Conservation (phyloP, 2,113 vertebrate genomes). For the Halcyon senegalensis region DNA sequence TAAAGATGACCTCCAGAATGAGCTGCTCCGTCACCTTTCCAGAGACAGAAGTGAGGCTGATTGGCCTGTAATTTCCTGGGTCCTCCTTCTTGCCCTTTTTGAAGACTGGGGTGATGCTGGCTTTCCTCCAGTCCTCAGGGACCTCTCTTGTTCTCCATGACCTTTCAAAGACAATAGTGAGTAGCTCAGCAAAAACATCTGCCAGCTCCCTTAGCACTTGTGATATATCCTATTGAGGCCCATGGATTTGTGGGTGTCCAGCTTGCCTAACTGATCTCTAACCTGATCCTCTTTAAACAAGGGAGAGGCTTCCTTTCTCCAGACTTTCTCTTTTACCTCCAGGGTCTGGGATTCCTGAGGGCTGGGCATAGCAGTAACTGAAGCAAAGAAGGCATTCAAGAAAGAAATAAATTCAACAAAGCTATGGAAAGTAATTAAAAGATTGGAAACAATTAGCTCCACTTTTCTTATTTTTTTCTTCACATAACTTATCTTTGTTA, state of each 20-base stretch:
- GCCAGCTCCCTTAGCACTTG: not conserved
- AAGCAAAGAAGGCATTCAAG: not conserved
- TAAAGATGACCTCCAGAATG: too few species aligned
- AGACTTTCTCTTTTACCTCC: not conserved
- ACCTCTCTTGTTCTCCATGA: not conserved
- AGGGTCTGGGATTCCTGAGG: not conserved
- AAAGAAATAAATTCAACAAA: not conserved
- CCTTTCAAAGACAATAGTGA: not conserved
- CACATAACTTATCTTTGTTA: not conserved
- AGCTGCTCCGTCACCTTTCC: too few species aligned
- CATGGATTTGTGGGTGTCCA: not conserved
- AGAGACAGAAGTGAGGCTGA: too few species aligned
- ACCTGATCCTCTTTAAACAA: not conserved
- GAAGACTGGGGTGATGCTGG: not conserved
- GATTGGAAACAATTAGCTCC: not conserved
- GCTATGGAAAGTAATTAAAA: not conserved
- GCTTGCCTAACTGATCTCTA: not conserved
- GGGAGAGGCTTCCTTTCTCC: not conserved
- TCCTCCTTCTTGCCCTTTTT: not conserved
- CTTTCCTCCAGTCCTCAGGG: not conserved
- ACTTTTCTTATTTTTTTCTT: not conserved
- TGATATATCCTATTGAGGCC: not conserved
- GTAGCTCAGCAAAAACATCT: not conserved
- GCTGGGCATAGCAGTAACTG: not conserved
- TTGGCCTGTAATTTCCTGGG: too few species aligned